A percentile compares a stretch with the other conserved stretches of the same genome.
Conservation (phyloP, 2,113 vertebrate species). For the Oreochromis aureus region DNA sequence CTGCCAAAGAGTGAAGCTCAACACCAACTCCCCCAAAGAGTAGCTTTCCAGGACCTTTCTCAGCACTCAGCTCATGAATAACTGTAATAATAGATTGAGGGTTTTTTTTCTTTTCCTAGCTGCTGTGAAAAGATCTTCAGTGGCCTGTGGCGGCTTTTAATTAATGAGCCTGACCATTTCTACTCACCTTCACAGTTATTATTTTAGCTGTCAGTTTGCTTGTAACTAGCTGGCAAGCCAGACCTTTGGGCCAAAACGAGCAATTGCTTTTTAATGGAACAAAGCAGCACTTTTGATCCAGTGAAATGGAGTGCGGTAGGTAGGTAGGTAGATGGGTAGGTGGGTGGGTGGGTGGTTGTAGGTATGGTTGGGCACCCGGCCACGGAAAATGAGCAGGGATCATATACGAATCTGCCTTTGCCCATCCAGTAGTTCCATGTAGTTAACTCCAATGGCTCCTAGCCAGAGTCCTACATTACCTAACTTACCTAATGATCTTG, state of each 20-base stretch:
- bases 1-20: neutral
- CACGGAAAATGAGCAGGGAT: neutral
- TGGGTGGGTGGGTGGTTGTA: neutral
- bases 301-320: neutral
- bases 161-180: conserved; percentile 45
- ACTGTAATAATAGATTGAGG: neutral
- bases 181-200: conserved; percentile 49
- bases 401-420: neutral
- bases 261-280: conserved; percentile 56
- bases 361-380: neutral
- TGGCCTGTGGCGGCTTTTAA: conserved; percentile 53
- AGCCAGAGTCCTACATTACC: neutral
- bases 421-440: neutral
- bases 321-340: fast-evolving
- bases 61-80: conserved; percentile 32
- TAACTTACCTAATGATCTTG: neutral
- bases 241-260: conserved; percentile 25
- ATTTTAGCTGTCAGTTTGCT: conserved; percentile 41
- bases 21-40: neutral
- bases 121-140: conserved; percentile 39
- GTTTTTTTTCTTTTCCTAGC: neutral
- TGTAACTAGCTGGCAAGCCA: conserved; percentile 26
- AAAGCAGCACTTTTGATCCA: conserved; percentile 42
- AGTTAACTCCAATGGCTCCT: conserved; percentile 3
- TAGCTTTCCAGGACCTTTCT: neutral